Conservation (phyloP, 1,140 invertebrate genomes). For the Drosophila athabasca region DNA sequence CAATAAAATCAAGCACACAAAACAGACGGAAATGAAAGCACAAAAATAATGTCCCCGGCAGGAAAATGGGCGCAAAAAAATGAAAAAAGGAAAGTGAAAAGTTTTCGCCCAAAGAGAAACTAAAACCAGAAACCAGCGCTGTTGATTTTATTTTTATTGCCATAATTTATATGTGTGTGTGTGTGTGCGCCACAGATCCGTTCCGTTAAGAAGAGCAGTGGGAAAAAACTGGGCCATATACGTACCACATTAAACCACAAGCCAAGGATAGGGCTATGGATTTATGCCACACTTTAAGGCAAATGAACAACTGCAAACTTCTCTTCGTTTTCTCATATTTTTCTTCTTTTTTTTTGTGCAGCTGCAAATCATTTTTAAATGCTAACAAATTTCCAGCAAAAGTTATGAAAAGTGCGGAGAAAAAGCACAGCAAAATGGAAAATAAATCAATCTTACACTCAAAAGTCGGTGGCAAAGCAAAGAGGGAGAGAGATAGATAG, state of each 20-base stretch:
- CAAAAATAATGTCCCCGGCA: constrained; percentile 71
- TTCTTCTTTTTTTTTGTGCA: neutral
- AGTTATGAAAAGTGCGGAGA: constrained; percentile 76
- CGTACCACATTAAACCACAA: constrained; percentile 42
- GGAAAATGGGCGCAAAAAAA: constrained; percentile 1
- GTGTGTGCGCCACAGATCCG: constrained; percentile 13
- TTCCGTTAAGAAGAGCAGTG: neutral
- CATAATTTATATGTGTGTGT: constrained; percentile 72
- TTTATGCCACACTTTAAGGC: constrained; percentile 22
- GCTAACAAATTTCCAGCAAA: constrained; percentile 76
- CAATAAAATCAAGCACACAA: constrained; percentile 76
- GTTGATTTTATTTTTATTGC: constrained; percentile 79
- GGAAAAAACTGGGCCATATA: constrained; percentile 40
- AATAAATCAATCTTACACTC: constrained; percentile 79
- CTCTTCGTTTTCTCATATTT: too few relatives aligned
- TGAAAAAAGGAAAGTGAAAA: constrained; percentile 69
- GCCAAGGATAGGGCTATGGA: constrained; percentile 45
- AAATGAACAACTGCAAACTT: constrained; percentile 43
- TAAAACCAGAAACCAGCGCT: constrained; percentile 33
- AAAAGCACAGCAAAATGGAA: constrained; percentile 55
- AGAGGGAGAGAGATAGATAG: neutral
- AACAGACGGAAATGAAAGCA: constrained; percentile 78
- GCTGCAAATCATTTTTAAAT: constrained; percentile 80
- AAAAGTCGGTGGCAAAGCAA: constrained; percentile 25
- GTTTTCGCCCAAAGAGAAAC: constrained; percentile 36